These are phyloP conservation scores for Acleris sparsana DNA, from an alignment of 2,888 invertebrate species.

Conservation along the genomic window DNA sequence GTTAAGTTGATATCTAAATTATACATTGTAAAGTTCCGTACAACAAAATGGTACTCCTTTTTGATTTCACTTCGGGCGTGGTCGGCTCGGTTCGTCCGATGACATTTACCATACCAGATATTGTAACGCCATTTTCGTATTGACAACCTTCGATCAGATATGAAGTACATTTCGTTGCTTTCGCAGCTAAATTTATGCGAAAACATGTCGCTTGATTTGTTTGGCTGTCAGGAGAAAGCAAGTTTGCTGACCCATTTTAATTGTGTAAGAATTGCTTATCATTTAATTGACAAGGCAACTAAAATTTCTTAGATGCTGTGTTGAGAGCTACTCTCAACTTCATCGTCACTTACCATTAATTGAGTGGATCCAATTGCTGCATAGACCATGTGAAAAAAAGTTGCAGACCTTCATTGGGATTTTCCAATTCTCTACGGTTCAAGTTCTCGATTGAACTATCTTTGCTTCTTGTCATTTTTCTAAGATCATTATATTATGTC, in stretches of 20 bases:
- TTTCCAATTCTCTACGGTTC: too few relatives aligned
- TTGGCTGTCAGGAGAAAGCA: conserved; percentile 47
- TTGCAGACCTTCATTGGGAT: too few relatives aligned
- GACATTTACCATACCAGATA: conserved; percentile 47
- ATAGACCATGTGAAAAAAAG: too few relatives aligned
- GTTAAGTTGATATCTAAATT: conserved; percentile 48
- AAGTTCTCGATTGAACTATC: too few relatives aligned
- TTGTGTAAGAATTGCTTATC: not conserved
- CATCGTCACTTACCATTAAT: too few relatives aligned
- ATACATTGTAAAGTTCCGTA: conserved; percentile 43
- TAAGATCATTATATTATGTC: too few relatives aligned
- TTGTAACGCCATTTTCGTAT: conserved; percentile 44
- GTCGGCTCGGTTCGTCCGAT: conserved; percentile 47
- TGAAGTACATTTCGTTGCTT: conserved; percentile 38
- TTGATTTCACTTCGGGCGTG: conserved; percentile 43
- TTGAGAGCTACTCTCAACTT: too few relatives aligned
- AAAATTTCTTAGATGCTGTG: too few relatives aligned
- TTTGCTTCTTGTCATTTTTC: too few relatives aligned
- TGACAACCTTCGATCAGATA: conserved; percentile 48
- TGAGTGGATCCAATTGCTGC: too few relatives aligned
- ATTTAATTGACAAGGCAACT: not conserved
- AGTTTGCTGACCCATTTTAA: conserved; percentile 23
- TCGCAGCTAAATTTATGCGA: conserved; percentile 42
- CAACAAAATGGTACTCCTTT: conserved; percentile 40
- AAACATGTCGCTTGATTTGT: conserved; percentile 46